Percentiles rank a stretch among this genome's conserved stretches.
These are phyloP conservation scores for Drosophila ananassae DNA, from an alignment of 1,140 invertebrate genomes.

Conservation along the genomic window DNA sequence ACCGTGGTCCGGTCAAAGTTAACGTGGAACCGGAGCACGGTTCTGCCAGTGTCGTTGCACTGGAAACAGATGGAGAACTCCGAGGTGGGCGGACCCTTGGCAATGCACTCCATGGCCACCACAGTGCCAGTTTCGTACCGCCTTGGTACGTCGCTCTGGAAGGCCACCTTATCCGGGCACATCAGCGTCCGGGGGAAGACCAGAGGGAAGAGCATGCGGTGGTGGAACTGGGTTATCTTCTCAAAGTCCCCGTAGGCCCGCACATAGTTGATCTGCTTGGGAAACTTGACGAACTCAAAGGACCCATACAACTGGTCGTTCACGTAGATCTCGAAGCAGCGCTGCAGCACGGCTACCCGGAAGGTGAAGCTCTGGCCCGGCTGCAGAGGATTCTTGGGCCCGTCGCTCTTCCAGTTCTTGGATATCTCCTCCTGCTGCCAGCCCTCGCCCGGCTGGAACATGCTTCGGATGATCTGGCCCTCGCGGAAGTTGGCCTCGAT, in stretches of 20 bases:
- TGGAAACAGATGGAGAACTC: constrained; percentile 83
- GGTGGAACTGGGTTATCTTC: constrained; percentile 81
- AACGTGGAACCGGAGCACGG: constrained; percentile 74
- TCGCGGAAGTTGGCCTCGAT: constrained; percentile 82
- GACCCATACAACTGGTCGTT: constrained; percentile 80
- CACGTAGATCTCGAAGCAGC: constrained; percentile 81
- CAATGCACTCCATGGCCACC: constrained; percentile 81
- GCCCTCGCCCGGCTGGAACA: constrained; percentile 81
- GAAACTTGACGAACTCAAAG: constrained; percentile 80
- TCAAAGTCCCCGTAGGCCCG: constrained; percentile 80
- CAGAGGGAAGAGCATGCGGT: constrained; percentile 78
- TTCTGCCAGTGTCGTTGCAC: constrained; percentile 78
- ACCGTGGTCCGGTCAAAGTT: constrained; percentile 79
- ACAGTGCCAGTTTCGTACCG: constrained; percentile 79
- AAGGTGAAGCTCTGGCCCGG: constrained; percentile 80
- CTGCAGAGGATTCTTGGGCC: constrained; percentile 76
- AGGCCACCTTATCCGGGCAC: constrained; percentile 72
- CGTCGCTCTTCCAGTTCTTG: constrained; percentile 82
- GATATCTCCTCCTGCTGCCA: constrained; percentile 83
- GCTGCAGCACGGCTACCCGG: constrained; percentile 77
- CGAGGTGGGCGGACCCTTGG: constrained; percentile 74
- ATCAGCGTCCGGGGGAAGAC: constrained; percentile 75
- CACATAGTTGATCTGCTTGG: constrained; percentile 79
- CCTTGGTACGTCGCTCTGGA: constrained; percentile 79
- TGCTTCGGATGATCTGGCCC: constrained; percentile 82